Base-by-base conservation (phyloP, 1,140 invertebrate genomes). In the Drosophila orosa region DNA sequence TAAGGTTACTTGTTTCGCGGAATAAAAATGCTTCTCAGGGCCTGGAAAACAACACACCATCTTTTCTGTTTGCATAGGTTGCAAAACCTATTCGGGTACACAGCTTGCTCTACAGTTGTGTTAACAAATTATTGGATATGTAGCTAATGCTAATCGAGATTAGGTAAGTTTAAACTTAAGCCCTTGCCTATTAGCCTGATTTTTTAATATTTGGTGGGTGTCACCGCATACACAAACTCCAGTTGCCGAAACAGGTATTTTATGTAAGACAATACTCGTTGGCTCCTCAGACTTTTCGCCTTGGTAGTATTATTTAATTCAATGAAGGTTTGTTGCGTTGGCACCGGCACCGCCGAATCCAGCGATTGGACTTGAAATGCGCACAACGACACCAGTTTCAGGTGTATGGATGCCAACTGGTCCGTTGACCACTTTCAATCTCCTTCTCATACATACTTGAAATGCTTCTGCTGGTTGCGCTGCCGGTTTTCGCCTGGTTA, bases 311-410 rank as follows among this genome's bases (percentile, higher is more conserved):
- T 83, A 73, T 76, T 82, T 55, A 77, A 85, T 68, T 86, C 62
- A 78, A 67, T 85, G 80, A 67, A 57, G 69, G 78, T 55, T 85
- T 81, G 81, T 72, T 52, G 68, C 47, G 81, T 74, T 81, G 81
- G 68, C 82, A 81, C 71, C 25, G 31, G 52, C 40, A 29, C 39
- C 31, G 17, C 47, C 47, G 42, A 60, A 44, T 35, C 29, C 58
- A 58, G 54, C 31, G 40, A 50, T 47, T 37, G 44, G 42, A 22
- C 33, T 77, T 57, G 24, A 60, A 76, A 65, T 76, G 65, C 74
- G 52, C 63, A 55, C 40, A 45, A 39, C 52, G 55, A 57, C 24
- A 39, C 58, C 57, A 50, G 24, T 39, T 39, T 56, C 48, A 33
- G 17, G 52, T 25, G 67, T 61, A 56, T 44, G 57, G 65, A 44